Evolutionary conservation across 37 sponge, comb jelly and placozoan genomes (phyloP).

Genomic region (Oopsacas minuta): DNA sequence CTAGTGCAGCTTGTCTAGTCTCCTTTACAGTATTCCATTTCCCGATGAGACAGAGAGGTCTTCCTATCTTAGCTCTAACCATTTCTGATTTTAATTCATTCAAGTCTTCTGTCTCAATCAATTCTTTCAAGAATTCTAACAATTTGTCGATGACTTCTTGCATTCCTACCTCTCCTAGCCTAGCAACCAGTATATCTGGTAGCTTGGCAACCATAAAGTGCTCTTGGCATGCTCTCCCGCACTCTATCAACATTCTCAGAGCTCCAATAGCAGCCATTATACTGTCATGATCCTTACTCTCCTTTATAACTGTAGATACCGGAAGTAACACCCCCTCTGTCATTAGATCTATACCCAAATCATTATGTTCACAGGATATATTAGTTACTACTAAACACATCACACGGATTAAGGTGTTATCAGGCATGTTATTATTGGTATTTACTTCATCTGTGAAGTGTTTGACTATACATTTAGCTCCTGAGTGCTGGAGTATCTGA

Average conservation of each 20-base stretch:
- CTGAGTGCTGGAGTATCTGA: not conserved
- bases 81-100: not conserved
- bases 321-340: not conserved
- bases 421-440: not conserved
- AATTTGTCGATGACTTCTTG: not conserved
- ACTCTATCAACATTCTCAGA: not conserved
- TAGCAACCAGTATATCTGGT: not conserved
- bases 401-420: not conserved
- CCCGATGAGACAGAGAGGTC: not conserved
- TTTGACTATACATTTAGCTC: not conserved
- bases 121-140: not conserved
- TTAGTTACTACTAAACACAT: not conserved
- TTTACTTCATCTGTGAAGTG: not conserved
- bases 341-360: not conserved
- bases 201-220: not conserved
- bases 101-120: not conserved
- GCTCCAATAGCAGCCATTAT: not conserved
- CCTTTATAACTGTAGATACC: not conserved
- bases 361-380: not conserved
- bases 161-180: conserved; percentile 16
- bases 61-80: not conserved
- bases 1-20: not conserved
- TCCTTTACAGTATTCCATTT: not conserved
- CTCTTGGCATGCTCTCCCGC: not conserved
- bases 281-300: not conserved